Percentiles rank a stretch among this genome's conserved stretches.
These are phyloP conservation scores for Saccostrea cuccullata DNA, from an alignment of 1,140 invertebrate species.

Conservation along the genomic window DNA sequence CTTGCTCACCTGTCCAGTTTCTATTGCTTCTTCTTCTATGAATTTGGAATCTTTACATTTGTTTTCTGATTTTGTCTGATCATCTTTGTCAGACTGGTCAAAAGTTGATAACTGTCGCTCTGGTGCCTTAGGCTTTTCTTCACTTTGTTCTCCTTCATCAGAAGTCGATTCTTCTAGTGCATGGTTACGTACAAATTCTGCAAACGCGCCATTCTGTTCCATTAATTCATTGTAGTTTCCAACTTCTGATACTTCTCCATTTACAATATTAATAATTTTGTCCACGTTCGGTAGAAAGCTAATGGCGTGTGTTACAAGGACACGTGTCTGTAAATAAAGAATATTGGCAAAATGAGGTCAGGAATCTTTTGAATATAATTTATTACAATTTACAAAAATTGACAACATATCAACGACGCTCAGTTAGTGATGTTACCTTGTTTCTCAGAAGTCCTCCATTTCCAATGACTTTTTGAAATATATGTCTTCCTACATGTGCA, in stretches of 20 bases:
- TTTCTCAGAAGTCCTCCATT: conserved; percentile 80
- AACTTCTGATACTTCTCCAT: conserved; percentile 72
- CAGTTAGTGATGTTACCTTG: conserved; percentile 60
- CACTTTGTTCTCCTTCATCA: conserved; percentile 45
- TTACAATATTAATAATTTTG: conserved; percentile 70
- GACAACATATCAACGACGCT: no score
- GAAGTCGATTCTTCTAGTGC: neutral
- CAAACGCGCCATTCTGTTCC: neutral
- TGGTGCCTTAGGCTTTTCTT: neutral
- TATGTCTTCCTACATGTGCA: conserved; percentile 75
- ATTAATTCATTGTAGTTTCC: conserved; percentile 70
- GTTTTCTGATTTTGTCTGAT: neutral
- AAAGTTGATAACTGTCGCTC: neutral
- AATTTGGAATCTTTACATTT: conserved; percentile 22
- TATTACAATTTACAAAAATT: no score
- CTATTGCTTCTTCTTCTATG: conserved; percentile 23
- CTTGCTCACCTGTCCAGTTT: neutral
- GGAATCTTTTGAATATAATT: no score
- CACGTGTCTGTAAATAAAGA: conserved; percentile 61
- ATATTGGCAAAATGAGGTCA: no score
- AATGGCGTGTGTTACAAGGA: conserved; percentile 76
- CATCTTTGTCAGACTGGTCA: neutral
- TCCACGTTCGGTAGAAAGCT: conserved; percentile 75
- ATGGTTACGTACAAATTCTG: neutral
- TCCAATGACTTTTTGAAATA: conserved; percentile 75